These are phyloP conservation scores for Arenaria interpres DNA, from an alignment of 2,113 vertebrate species.

Conservation along the genomic window DNA sequence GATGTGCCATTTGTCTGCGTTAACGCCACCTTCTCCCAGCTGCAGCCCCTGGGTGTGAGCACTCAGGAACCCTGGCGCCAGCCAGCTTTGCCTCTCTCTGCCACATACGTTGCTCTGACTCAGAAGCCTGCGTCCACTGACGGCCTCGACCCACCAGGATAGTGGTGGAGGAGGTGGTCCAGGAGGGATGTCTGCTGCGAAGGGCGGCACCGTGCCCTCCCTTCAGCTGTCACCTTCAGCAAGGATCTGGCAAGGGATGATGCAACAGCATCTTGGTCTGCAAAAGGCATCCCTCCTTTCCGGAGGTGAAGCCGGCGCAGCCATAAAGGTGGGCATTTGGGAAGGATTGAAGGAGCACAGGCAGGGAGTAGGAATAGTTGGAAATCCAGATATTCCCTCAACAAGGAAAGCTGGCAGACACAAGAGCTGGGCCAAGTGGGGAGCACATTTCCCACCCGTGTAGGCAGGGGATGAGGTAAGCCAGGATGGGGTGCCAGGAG, in stretches of 20 bases:
- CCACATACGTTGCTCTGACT: neutral
- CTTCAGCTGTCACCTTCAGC: neutral
- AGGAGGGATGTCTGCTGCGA: neutral
- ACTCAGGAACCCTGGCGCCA: neutral
- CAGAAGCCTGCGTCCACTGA: neutral
- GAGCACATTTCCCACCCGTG: neutral
- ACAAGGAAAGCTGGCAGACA: neutral
- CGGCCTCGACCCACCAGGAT: neutral
- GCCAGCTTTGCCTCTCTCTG: neutral
- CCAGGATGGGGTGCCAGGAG: neutral
- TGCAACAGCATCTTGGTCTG: neutral
- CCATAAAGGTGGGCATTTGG: neutral
- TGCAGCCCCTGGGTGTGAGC: neutral
- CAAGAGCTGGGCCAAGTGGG: neutral
- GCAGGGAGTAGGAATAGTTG: neutral
- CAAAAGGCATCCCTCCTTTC: neutral
- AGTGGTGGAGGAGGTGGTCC: neutral
- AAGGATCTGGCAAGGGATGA: neutral
- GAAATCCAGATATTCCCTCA: constrained; percentile 9
- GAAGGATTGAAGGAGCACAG: neutral
- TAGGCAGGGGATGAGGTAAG: neutral
- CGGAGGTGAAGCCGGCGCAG: neutral
- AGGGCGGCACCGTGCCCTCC: neutral
- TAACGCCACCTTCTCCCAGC: neutral
- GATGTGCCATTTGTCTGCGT: neutral